Base-by-base conservation (phyloP, 2,888 invertebrate genomes). In the Cremastinae sp. region DNA sequence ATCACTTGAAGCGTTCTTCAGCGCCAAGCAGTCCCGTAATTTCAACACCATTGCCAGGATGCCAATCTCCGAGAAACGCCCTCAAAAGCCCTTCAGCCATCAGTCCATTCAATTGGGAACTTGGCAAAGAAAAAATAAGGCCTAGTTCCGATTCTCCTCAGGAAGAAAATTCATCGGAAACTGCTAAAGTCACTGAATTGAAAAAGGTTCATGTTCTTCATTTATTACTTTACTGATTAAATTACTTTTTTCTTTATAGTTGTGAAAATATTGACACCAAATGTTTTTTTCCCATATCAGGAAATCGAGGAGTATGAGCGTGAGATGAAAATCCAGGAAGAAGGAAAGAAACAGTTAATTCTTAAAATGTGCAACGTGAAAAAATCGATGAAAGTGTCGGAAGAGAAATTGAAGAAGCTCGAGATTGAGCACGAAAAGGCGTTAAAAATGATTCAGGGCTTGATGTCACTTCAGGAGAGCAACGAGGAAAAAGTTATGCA, bases 371-470 rank as follows among this genome's bases (percentile, higher is more conserved):
- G 85, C 22, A 88, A 82, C 43, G 75, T 82, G 0, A 86, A 89
- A 64, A 86, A 87, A 62, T 78, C 83, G 0, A 75, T 76, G 0
- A 84, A 87, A 8, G 75, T 76, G 1, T 81, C 79, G 1, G 85
- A 88, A 5, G 80, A 84, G 8, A 87, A 85, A 82, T 83, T 92
- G 58, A 88, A 90, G 16, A 91, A 90, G 78, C 83, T 93, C n/a
- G 91, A 91, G 49, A 86, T 86, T 10, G 92, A 93, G 78, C 90
- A 92, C 79, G 89, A 90, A 49, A 93, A 92, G 82, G 92, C 92
- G 1, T 85, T 92, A 53, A 91, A 91, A 82, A 91, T 92, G 90
- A 92, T 93, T 61, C 92, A 93, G 87, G 91, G 91, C 35, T 92
- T 92, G 78, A 90, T 92, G 90, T 91, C 91, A 74, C 91, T 91